These are phyloP conservation scores for Drosophila gaucha DNA, from an alignment of 2,888 invertebrate species.

Conservation along the genomic window DNA sequence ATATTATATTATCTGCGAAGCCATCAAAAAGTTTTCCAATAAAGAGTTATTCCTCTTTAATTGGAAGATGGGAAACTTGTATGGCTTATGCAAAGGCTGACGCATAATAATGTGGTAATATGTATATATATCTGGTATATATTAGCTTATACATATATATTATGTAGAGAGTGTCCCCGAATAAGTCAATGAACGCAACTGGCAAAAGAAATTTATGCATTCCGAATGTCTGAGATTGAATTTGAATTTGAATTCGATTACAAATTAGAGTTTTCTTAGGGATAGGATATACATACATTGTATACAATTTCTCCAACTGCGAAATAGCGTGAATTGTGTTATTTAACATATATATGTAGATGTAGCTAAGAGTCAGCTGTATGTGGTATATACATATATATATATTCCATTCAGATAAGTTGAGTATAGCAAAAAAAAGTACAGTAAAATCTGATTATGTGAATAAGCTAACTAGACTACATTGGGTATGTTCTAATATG, in stretches of 20 bases:
- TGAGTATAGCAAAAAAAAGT: no score
- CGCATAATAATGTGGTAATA: background rate
- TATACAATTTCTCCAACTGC: slow-evolving; percentile 3
- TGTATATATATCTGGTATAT: background rate
- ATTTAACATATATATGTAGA: slow-evolving; percentile 40
- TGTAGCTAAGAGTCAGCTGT: no score
- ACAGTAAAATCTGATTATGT: no score
- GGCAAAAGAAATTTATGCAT: slow-evolving; percentile 37
- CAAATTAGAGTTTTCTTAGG: slow-evolving; percentile 18
- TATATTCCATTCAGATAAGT: background rate
- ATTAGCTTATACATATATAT: background rate
- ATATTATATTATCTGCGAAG: slow-evolving; percentile 19
- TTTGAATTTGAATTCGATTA: slow-evolving; percentile 21
- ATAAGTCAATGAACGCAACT: slow-evolving; percentile 41
- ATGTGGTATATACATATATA: background rate
- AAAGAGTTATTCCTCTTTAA: no score
- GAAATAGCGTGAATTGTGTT: slow-evolving; percentile 18
- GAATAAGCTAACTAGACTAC: no score
- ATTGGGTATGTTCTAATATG: no score
- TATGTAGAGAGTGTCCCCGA: slow-evolving; percentile 34
- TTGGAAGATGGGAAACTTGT: slow-evolving; percentile 43
- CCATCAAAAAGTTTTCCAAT: slow-evolving; percentile 18
- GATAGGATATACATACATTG: slow-evolving; percentile 8
- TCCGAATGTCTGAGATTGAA: slow-evolving; percentile 36
- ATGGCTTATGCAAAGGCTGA: slow-evolving; percentile 35